Conservation (phyloP, 2,797 vertebrate species). For the Silurus aristotelis region DNA sequence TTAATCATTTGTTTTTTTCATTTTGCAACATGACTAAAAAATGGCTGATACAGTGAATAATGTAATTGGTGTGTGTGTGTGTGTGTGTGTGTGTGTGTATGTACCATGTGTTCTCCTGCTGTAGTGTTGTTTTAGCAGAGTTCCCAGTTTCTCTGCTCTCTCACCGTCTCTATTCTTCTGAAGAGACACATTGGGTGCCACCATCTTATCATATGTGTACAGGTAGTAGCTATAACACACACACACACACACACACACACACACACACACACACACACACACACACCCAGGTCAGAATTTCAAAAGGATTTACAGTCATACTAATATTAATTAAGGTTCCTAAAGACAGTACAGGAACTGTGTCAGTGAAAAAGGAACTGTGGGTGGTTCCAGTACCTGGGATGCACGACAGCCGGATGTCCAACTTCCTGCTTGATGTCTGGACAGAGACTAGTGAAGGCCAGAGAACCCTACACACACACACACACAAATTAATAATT, state of each 20-base stretch:
- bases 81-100: slow-evolving; percentile 3
- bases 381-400: slow-evolving; percentile 78
- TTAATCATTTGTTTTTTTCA: no score
- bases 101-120: slow-evolving; percentile 68
- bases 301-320: background rate
- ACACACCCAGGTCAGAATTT: background rate
- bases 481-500: slow-evolving; percentile 2
- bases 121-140: slow-evolving; percentile 78
- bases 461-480: slow-evolving; percentile 60
- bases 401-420: slow-evolving; percentile 85
- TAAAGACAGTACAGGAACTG: background rate
- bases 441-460: slow-evolving; percentile 85
- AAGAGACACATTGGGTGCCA: slow-evolving; percentile 92
- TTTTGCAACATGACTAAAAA: no score
- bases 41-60: background rate
- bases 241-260: slow-evolving; percentile 10
- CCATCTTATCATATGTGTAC: slow-evolving; percentile 96
- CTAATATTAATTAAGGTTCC: background rate
- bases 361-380: background rate
- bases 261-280: slow-evolving; percentile 11
- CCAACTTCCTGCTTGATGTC: slow-evolving; percentile 95
- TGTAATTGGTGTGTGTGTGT: background rate
- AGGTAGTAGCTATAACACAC: slow-evolving; percentile 85
- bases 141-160: slow-evolving; percentile 70
- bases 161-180: slow-evolving; percentile 73